Base-by-base conservation (phyloP, 2,797 vertebrate species). In the Parambassis ranga region DNA sequence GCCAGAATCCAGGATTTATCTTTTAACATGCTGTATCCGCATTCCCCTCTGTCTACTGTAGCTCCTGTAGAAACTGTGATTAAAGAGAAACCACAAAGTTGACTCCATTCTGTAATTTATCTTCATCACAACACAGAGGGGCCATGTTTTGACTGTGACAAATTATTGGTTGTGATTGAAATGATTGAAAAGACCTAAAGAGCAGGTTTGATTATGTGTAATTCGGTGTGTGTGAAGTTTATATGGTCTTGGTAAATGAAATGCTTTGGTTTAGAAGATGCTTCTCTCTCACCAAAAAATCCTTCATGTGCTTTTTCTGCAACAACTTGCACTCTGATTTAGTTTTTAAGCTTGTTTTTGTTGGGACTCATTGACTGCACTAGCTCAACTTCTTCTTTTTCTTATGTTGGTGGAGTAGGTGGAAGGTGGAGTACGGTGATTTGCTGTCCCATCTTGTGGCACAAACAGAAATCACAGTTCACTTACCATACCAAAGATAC, bases 71-170 rank as follows among this genome's bases (percentile, higher is more conserved):
- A 59, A 50, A 53, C 50, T 60, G 19, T 75, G 46, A 79, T 82
- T 66, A 64, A 71, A 83, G 43, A 56, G 8, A 66, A 81, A 68
- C 53, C 67, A 18, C 64, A 44, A 56, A 64, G 67, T 65, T 42
- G 65, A 28, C 73, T 71, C 31, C 24, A 10, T 65, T 81, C 65
- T 76, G 49, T 84, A 61, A 78, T 83, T 71, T 37, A 13, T 39
- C 65, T 41, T 41, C 19, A 42, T 64, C 55, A 61, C 68, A 69
- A 30, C 36, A 47, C 11, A 3, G 16, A 7, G 14, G 22, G 49
- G 47, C 4, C 3, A 38, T 77, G 62, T 71, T 84, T 81, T 68
- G 61, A 74, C 31, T 47, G 32, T 56, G 65, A 50, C 26, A 66
- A 56, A 77, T 70, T 13, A 70, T 56, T 67, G 60, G 38, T 32